Conservation (phyloP, 1,140 invertebrate genomes). For the Contarinia nasturtii region DNA sequence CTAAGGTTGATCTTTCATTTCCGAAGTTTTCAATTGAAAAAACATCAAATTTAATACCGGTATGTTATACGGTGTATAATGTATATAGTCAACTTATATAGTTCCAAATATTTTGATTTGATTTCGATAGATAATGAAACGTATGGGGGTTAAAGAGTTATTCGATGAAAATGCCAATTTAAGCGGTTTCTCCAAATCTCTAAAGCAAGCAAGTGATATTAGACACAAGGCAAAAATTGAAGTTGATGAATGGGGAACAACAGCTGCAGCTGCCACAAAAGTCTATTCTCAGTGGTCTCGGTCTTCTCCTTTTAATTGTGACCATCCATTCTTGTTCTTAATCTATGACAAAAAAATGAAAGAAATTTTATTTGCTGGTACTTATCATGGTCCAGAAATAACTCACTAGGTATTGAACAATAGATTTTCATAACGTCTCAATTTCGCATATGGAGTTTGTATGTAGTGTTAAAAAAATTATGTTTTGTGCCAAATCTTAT, state of each 20-base stretch:
- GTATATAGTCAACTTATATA: not conserved
- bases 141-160: conserved; percentile 44
- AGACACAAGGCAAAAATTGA: conserved; percentile 62
- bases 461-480: too few species aligned
- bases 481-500: too few species aligned
- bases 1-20: conserved; percentile 55
- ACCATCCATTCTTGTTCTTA: conserved; percentile 73
- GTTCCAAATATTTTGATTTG: not conserved
- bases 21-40: conserved; percentile 68
- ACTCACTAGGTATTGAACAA: too few species aligned
- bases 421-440: too few species aligned
- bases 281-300: conserved; percentile 64
- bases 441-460: too few species aligned
- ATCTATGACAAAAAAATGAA: conserved; percentile 49
- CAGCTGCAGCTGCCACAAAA: conserved; percentile 51
- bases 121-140: conserved; percentile 32
- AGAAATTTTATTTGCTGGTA: conserved; percentile 56
- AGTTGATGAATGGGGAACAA: conserved; percentile 54
- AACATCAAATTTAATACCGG: conserved; percentile 23
- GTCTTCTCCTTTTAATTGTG: conserved; percentile 54
- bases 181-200: conserved; percentile 30
- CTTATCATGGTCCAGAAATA: conserved; percentile 43
- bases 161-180: conserved; percentile 42
- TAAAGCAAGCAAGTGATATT: conserved; percentile 33
- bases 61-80: too few species aligned